Evolutionary conservation across 92 coral and sea anemone species (phyloP).

Genomic region (Ricordea florida): DNA sequence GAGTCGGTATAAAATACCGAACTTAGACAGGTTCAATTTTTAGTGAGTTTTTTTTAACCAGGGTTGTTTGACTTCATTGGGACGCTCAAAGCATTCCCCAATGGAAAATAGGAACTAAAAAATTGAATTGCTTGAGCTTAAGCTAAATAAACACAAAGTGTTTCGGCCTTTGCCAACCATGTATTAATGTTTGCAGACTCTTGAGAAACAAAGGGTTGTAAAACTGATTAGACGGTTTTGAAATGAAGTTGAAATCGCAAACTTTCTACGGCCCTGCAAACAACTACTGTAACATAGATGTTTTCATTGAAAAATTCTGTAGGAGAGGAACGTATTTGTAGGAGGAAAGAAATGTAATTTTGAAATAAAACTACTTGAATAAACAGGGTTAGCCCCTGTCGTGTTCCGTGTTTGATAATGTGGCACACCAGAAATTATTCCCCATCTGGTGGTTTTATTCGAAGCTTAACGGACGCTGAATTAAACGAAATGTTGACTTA

Average conservation of each 20-base stretch:
- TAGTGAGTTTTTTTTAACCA: neutral
- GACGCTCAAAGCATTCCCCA: slow-evolving; percentile 22
- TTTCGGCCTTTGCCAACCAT: neutral
- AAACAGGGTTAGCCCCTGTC: slow-evolving; percentile 8
- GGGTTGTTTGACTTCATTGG: slow-evolving; percentile 6
- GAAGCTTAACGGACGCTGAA: slow-evolving; percentile 47
- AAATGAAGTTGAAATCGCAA: too few species aligned
- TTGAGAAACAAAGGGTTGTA: slow-evolving; percentile 34
- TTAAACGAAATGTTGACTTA: slow-evolving; percentile 53
- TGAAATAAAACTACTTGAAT: slow-evolving; percentile 79
- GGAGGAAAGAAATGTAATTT: slow-evolving; percentile 72
- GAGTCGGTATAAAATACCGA: slow-evolving; percentile 25
- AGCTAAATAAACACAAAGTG: slow-evolving; percentile 54
- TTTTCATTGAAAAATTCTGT: slow-evolving; percentile 14
- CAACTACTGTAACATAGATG: slow-evolving; percentile 32
- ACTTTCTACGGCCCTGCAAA: too few species aligned
- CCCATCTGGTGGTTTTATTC: slow-evolving; percentile 53
- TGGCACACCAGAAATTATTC: slow-evolving; percentile 1
- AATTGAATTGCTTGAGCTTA: slow-evolving; percentile 11
- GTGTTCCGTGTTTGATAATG: slow-evolving; percentile 17
- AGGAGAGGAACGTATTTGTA: slow-evolving; percentile 65
- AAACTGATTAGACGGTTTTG: too few species aligned
- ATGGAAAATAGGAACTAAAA: slow-evolving; percentile 1
- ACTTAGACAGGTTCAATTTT: neutral
- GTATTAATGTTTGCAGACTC: slow-evolving; percentile 9